phyloP scores from a whole-genome alignment of 2,888 invertebrate species.

The Ophraella communa region DNA sequence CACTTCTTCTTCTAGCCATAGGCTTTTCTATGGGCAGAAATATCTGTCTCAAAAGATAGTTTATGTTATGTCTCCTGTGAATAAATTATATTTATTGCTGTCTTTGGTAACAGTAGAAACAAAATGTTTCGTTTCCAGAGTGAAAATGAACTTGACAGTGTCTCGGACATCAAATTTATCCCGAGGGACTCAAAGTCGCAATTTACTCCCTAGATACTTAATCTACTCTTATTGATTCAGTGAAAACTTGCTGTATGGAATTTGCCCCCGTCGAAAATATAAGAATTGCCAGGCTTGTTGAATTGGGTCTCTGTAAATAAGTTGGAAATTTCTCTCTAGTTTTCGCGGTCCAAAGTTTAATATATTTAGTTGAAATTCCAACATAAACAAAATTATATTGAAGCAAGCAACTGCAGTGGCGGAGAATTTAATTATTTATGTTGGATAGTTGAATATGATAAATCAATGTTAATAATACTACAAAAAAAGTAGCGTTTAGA shows the following conservation, averaged over 20 bases:
- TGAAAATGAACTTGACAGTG: background rate
- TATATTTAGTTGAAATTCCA: background rate
- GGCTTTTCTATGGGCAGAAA: too few species aligned
- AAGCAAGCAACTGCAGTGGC: background rate
- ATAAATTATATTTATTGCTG: too few species aligned
- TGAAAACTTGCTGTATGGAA: background rate
- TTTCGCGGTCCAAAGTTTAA: background rate
- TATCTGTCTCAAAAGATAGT: too few species aligned
- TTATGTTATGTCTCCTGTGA: too few species aligned
- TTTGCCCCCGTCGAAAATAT: background rate
- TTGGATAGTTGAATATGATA: too few species aligned
- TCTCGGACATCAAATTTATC: background rate
- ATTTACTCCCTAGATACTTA: background rate
- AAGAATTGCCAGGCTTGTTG: background rate
- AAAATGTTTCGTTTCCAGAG: background rate
- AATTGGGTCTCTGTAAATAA: slow-evolving; percentile 4
- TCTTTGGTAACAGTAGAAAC: too few species aligned
- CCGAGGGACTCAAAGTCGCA: background rate
- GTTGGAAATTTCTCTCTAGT: background rate
- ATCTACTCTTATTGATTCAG: background rate
- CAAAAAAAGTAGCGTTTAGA: too few species aligned
- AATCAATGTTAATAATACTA: too few species aligned
- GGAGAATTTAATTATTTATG: too few species aligned
- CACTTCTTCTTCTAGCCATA: too few species aligned
- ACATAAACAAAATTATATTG: background rate